Evolutionary conservation across 1,140 invertebrate species (phyloP), one percentile per base, ranked within the genome.

Genomic region (Trachymyrmex cornetzi): DNA sequence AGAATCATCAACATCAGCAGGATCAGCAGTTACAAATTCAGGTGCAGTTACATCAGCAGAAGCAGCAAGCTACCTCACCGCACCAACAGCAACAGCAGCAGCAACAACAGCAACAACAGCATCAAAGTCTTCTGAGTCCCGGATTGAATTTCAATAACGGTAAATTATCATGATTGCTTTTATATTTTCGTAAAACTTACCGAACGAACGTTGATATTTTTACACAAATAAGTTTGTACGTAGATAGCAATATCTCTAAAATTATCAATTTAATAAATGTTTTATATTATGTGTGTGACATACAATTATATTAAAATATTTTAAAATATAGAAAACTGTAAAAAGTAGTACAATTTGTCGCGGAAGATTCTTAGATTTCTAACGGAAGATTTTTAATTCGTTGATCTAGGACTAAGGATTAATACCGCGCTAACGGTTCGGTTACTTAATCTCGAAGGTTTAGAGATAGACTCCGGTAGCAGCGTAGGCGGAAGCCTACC

Each of bases 381-480:
- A 44, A 44, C 4, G 3, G 6, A 11, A 71, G 7, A 72, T 34
- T 27, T 53, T 69, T 69, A 5, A 77, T 61, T 61, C 1, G 16
- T 55, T 14, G 16, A 50, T 79, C 3, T 38, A 38, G 22, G 14
- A 55, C 7, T 53, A 69, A 50, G 30, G n/a, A 27, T 1, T 38
- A 71, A 71, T 38, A 24, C 11, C 24, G 4, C 14, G n/a, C 30
- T 66, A 80, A 81, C 16, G 9, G 27, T 77, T 77, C 19, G 12
- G 12, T 77, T 79, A 0, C 12, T 22, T 57, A 63, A 55, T 91
- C 86, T 34, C 34, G 6, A 59, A 95, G 96, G 96, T 7, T 92
- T 97, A 90, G 97, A 97, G 90, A 93, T 98, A 85, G 97, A 98
- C 92, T 98, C 97, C 11, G 97, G 97, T 53, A 97, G 97, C 53